Evolutionary conservation across 2,888 invertebrate genomes (phyloP).

Genomic region (Capitulum mitella): DNA sequence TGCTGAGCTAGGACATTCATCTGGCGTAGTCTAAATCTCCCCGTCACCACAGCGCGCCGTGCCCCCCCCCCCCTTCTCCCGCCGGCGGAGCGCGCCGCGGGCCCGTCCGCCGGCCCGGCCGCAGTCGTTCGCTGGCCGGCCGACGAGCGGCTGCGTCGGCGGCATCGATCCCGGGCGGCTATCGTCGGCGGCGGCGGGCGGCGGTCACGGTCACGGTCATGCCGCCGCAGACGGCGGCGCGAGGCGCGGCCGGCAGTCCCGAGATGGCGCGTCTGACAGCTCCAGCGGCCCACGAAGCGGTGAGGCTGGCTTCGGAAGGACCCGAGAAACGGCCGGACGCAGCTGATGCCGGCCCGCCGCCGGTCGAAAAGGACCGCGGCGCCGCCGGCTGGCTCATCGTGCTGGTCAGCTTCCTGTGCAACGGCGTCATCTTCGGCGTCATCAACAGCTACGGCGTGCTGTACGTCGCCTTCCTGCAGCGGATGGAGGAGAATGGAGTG

Average conservation of each 20-base stretch:
- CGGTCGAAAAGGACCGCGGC: neutral
- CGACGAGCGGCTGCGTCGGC: too few species aligned
- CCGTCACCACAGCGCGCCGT: too few species aligned
- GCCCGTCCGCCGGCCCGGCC: too few species aligned
- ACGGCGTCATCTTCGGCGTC: conserved; percentile 82
- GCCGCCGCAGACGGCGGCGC: neutral
- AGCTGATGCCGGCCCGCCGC: neutral
- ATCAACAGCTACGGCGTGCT: conserved; percentile 83
- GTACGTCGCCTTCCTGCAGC: conserved; percentile 59
- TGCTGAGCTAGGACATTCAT: too few species aligned
- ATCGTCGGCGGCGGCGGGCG: neutral
- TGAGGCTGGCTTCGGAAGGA: neutral
- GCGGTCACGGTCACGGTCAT: neutral
- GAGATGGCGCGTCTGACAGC: neutral
- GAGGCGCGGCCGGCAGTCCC: neutral
- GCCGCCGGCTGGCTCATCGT: conserved; percentile 69
- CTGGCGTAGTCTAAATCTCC: too few species aligned
- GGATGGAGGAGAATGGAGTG: conserved; percentile 57
- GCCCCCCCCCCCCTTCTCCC: too few species aligned
- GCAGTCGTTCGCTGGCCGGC: too few species aligned
- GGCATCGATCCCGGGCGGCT: neutral
- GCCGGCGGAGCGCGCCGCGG: too few species aligned
- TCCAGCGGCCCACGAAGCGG: too few species aligned
- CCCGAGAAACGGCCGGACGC: neutral
- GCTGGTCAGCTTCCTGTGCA: conserved; percentile 76